Percentiles rank a stretch among this genome's conserved stretches.
phyloP scores from a whole-genome alignment of 2,888 invertebrate species.

The Tetanocera ferruginea region DNA sequence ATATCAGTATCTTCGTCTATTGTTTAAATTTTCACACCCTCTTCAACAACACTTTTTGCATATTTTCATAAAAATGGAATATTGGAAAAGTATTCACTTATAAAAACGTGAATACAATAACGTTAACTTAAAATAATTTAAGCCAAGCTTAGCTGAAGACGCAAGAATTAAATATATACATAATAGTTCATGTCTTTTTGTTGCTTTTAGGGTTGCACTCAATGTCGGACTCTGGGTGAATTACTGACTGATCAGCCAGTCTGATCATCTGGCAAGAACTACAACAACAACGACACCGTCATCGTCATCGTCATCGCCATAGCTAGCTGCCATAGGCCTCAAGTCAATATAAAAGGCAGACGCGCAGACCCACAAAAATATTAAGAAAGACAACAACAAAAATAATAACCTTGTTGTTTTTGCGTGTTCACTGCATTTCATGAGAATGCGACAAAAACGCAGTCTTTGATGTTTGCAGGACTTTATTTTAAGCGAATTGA shows the following conservation, averaged over 20 bases:
- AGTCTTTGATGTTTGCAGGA: conserved; percentile 47
- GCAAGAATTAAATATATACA: too few relatives aligned
- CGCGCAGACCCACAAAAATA: not conserved
- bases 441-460: conserved; percentile 49
- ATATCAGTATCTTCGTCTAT: too few relatives aligned
- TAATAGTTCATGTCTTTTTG: not conserved
- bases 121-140: too few relatives aligned
- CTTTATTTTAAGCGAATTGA: conserved; percentile 34
- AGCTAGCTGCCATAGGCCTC: not conserved
- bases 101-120: too few relatives aligned
- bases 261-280: conserved; percentile 5
- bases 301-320: not conserved
- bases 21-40: too few relatives aligned
- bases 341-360: not conserved
- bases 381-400: conserved; percentile 14
- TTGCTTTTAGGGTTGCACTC: not conserved
- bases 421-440: conserved; percentile 27
- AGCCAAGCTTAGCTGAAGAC: too few relatives aligned
- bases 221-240: conserved; percentile 60
- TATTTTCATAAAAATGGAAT: too few relatives aligned
- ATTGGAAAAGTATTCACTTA: too few relatives aligned
- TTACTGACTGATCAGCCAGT: conserved; percentile 52
- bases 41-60: too few relatives aligned
- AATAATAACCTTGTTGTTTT: conserved; percentile 36
- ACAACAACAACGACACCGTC: conserved; percentile 13